A percentile compares a stretch with the other conserved stretches of the same genome.
These are phyloP conservation scores for Drosophila nebulosa DNA, from an alignment of 1,140 invertebrate genomes.

Conservation along the genomic window DNA sequence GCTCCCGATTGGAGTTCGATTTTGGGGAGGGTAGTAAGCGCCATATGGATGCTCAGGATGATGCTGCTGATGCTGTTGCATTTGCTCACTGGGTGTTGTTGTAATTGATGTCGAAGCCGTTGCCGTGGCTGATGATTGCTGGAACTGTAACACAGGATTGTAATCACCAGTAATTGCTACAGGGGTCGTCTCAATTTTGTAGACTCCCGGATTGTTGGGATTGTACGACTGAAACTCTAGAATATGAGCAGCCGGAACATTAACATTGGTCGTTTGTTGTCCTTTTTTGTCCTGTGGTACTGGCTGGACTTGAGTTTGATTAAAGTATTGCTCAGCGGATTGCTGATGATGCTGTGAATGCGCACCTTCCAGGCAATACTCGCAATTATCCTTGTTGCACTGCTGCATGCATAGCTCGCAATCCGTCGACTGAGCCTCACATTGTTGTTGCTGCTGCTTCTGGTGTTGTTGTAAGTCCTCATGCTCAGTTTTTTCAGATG, in stretches of 20 bases:
- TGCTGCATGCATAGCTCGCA: slow-evolving; percentile 77
- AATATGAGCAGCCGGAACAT: slow-evolving; percentile 63
- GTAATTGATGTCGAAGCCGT: slow-evolving; percentile 50
- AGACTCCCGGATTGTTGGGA: slow-evolving; percentile 80
- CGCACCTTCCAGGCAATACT: slow-evolving; percentile 50
- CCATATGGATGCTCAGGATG: slow-evolving; percentile 37
- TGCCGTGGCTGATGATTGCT: slow-evolving; percentile 53
- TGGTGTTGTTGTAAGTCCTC: slow-evolving; percentile 9
- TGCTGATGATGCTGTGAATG: slow-evolving; percentile 14
- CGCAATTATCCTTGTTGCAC: slow-evolving; percentile 74
- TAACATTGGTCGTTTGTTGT: background rate
- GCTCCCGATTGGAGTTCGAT: slow-evolving; percentile 12
- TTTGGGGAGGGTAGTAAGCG: slow-evolving; percentile 34
- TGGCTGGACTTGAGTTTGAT: slow-evolving; percentile 8
- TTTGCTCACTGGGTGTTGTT: slow-evolving; percentile 53
- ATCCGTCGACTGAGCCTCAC: slow-evolving; percentile 23
- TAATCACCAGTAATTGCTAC: slow-evolving; percentile 80
- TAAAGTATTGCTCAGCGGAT: slow-evolving; percentile 5
- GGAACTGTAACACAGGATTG: slow-evolving; percentile 76
- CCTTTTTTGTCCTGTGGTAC: slow-evolving; percentile 8
- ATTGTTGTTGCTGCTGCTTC: slow-evolving; percentile 12
- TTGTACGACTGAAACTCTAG: slow-evolving; percentile 80
- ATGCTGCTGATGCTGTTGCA: slow-evolving; percentile 32
- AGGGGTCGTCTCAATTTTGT: slow-evolving; percentile 80
- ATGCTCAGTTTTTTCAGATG: slow-evolving; percentile 38